Base-by-base conservation (phyloP, 1,140 invertebrate genomes). In the Drosophila pallidifrons region DNA sequence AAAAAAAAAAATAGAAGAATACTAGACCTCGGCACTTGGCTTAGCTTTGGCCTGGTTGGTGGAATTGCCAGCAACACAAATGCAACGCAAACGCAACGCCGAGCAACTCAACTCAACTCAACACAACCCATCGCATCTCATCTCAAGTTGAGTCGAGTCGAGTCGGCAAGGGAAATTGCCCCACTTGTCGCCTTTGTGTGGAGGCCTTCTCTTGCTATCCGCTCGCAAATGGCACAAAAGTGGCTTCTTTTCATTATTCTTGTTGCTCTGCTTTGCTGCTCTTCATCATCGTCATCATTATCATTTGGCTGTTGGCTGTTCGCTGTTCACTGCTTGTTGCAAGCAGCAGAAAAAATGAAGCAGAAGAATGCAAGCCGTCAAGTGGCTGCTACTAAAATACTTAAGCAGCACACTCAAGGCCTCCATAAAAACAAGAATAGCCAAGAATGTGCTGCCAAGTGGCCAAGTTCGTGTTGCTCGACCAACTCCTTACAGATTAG, bases 401-500 rank as follows among this genome's bases (percentile, higher is more conserved):
- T 87, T 79, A 82, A 87, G 77, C 77, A 88, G 83, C 80, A 59
- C 82, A 80, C 83, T 87, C 88, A 69, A 69, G 72, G 71, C 64
- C 77, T 66, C 82, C 82, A 79, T 79, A 82, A 82, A 87, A 79
- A 65, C 47, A 52, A 67, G 59, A 75, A 59, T 65, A 32, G 68
- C 52, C 67, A 87, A 87, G 82, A 87, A 87, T 88, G 83, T 63
- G 83, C 83, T 81, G 80, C 76, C 82, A 87, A 87, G 82, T 87
- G 82, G 82, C 83, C 83, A 73, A 88, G 82, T 87, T 87, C 80
- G 83, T 87, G 83, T 73, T 82, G 41, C 35, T 65, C 43, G 45
- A 30, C 57, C 57, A 47, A 61, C 35, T 38, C 16, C 10, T 77
- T 80, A 63, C 60, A 86, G 82, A 87, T 86, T 87, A 87, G 82